A percentile compares a stretch with the other conserved stretches of the same genome.
Conservation (phyloP, 2,113 vertebrate genomes). For the Formicarius rufipectus region DNA sequence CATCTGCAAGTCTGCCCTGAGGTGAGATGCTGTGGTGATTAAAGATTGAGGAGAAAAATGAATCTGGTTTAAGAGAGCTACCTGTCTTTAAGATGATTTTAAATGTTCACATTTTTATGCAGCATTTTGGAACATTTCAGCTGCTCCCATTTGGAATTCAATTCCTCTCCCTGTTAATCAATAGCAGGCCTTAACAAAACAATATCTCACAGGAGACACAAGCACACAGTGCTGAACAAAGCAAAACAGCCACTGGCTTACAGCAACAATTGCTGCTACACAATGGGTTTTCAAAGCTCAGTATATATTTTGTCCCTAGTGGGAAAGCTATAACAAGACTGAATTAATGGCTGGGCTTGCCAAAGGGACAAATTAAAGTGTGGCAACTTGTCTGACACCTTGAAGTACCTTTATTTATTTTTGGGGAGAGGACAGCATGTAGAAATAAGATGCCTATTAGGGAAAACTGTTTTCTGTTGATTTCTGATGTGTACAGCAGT, state of each 20-base stretch:
- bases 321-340: slow-evolving; percentile 61
- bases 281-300: slow-evolving; percentile 62
- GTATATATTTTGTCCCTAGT: slow-evolving; percentile 59
- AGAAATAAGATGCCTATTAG: background rate
- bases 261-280: slow-evolving; percentile 57
- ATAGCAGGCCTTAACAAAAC: slow-evolving; percentile 63
- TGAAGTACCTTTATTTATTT: slow-evolving; percentile 50
- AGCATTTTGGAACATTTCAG: background rate
- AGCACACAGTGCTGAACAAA: slow-evolving; percentile 59
- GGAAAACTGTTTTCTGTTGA: background rate
- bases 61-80: background rate
- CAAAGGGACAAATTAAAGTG: slow-evolving; percentile 57
- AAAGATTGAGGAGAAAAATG: background rate
- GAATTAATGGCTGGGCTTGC: slow-evolving; percentile 53
- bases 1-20: background rate
- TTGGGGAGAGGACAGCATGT: background rate
- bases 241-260: slow-evolving; percentile 54
- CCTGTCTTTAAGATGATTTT: background rate
- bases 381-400: background rate
- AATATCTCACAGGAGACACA: slow-evolving; percentile 62
- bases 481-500: background rate
- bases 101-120: background rate
- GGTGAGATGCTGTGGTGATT: background rate
- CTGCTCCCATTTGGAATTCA: slow-evolving; percentile 39
- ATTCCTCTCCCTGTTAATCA: slow-evolving; percentile 60